A percentile compares a stretch with the other conserved stretches of the same genome.
These are phyloP conservation scores for Campylomormyrus numenius DNA, from an alignment of 2,113 vertebrate species.

Conservation along the genomic window DNA sequence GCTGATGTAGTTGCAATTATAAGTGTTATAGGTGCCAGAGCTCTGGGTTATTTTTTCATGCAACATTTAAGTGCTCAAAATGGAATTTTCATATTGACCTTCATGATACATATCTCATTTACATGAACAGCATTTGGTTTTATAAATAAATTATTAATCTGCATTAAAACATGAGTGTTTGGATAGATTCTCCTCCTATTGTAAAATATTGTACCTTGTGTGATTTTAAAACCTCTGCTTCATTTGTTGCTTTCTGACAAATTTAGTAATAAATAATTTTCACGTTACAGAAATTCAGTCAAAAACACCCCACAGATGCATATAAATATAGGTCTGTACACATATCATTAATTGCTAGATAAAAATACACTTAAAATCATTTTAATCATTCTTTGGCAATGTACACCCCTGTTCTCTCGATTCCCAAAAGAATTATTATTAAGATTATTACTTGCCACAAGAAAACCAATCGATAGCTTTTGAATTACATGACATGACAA, in stretches of 20 bases:
- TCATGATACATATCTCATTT: background rate
- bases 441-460: background rate
- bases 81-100: background rate
- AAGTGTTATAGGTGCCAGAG: background rate
- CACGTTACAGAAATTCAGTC: background rate
- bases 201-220: background rate
- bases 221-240: background rate
- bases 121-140: background rate
- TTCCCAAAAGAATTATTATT: background rate
- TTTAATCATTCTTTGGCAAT: background rate
- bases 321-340: background rate
- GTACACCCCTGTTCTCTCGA: background rate
- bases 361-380: background rate
- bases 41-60: background rate
- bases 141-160: background rate
- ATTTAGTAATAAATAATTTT: background rate
- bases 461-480: background rate
- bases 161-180: background rate
- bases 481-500: background rate
- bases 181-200: background rate
- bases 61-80: constrained; percentile 1
- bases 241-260: background rate
- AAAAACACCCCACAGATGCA: background rate
- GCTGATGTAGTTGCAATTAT: background rate
- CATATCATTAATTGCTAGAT: background rate